Evolutionary conservation across 2,888 invertebrate species (phyloP).

Genomic region (Apoderus coryli): DNA sequence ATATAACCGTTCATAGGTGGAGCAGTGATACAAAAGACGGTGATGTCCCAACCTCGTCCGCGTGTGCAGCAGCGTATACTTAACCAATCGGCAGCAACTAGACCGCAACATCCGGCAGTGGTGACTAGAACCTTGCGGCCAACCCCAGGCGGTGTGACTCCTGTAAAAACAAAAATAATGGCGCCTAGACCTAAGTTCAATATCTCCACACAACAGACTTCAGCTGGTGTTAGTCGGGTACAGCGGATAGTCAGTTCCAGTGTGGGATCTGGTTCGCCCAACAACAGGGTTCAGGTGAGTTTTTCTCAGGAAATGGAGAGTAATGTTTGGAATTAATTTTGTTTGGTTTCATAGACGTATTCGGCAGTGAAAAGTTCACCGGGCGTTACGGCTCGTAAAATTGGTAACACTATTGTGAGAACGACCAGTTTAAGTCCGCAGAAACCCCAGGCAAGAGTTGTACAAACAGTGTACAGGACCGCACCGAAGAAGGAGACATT

Average conservation of each 20-base stretch:
- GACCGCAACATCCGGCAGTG: constrained; percentile 14
- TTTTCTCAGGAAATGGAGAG: too few species aligned
- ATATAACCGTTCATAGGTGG: too few species aligned
- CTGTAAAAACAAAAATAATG: constrained; percentile 14
- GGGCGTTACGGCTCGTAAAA: too few species aligned
- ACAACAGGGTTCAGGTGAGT: too few species aligned
- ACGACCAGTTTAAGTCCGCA: background rate
- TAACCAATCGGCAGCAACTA: constrained; percentile 17
- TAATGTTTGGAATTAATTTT: too few species aligned
- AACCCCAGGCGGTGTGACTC: constrained; percentile 11
- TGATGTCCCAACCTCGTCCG: too few species aligned
- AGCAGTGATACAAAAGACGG: too few species aligned
- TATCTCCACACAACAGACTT: constrained; percentile 14
- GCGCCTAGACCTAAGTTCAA: constrained; percentile 19
- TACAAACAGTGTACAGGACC: constrained; percentile 2
- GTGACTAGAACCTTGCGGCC: constrained; percentile 12
- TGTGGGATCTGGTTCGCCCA: too few species aligned
- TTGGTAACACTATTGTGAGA: constrained; percentile 1
- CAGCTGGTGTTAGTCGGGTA: too few species aligned
- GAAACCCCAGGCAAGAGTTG: background rate
- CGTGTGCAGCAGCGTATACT: constrained; percentile 18
- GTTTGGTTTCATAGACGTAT: too few species aligned
- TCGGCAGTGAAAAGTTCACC: too few species aligned
- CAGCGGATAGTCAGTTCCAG: too few species aligned
- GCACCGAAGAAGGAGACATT: background rate